Conservation (phyloP, 2,888 invertebrate genomes). For the Hedya salicella region DNA sequence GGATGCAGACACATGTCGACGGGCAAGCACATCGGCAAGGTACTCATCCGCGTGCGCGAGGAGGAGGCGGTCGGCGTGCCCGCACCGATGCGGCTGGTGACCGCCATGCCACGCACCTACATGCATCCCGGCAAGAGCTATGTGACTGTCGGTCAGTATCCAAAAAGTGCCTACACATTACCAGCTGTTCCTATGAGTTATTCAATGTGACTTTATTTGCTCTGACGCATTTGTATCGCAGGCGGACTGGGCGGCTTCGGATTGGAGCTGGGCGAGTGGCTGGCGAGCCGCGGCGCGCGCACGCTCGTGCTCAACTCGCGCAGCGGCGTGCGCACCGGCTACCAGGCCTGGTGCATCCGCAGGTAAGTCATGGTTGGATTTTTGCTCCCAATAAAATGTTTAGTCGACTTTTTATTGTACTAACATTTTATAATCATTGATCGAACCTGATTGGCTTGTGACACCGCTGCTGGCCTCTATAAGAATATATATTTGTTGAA, state of each 20-base stretch:
- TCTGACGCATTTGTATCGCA: slow-evolving; percentile 45
- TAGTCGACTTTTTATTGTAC: too few relatives aligned
- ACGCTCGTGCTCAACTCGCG: slow-evolving; percentile 94
- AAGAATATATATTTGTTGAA: too few relatives aligned
- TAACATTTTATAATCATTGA: too few relatives aligned
- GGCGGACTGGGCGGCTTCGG: slow-evolving; percentile 98
- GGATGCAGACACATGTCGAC: slow-evolving; percentile 92
- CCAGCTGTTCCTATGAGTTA: too few relatives aligned
- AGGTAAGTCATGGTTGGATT: slow-evolving; percentile 65
- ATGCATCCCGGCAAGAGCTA: slow-evolving; percentile 92
- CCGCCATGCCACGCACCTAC: slow-evolving; percentile 94
- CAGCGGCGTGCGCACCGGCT: slow-evolving; percentile 95
- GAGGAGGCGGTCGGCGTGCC: slow-evolving; percentile 87
- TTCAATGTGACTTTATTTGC: too few relatives aligned
- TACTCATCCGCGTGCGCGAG: slow-evolving; percentile 94
- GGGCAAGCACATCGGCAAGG: slow-evolving; percentile 99
- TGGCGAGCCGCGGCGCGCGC: slow-evolving; percentile 94
- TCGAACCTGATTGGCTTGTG: too few relatives aligned
- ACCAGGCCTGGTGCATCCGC: slow-evolving; percentile 94
- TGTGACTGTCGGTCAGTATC: slow-evolving; percentile 87
- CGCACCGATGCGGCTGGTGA: slow-evolving; percentile 85
- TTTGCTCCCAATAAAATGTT: not conserved
- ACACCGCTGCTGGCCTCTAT: too few relatives aligned
- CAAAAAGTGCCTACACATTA: not conserved
- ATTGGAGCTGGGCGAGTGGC: slow-evolving; percentile 95